Evolutionary conservation across 2,113 vertebrate species (phyloP).

Genomic region (Aegotheles bennettii): DNA sequence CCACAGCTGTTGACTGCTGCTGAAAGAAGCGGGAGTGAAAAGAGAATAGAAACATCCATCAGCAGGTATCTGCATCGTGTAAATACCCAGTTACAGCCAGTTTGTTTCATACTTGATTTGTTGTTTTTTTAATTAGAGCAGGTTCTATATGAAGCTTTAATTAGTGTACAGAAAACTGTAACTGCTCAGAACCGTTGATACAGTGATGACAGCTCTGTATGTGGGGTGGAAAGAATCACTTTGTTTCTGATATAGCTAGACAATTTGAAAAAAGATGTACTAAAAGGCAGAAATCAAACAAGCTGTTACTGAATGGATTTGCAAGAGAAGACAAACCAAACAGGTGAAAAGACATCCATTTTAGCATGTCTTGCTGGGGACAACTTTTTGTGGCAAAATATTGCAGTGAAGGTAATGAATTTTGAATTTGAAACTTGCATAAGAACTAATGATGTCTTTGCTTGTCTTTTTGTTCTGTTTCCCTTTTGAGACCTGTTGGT

Average conservation of each 20-base stretch:
- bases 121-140: not conserved
- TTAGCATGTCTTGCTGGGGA: not conserved
- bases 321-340: not conserved
- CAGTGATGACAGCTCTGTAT: not conserved
- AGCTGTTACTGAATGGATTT: not conserved
- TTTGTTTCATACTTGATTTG: not conserved
- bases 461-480: not conserved
- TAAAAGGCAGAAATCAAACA: not conserved
- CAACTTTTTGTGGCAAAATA: not conserved
- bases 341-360: not conserved
- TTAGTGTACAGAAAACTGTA: not conserved
- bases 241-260: not conserved
- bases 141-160: not conserved
- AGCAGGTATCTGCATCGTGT: not conserved
- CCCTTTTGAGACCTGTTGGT: not conserved
- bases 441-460: not conserved
- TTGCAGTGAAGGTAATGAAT: not conserved
- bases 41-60: not conserved
- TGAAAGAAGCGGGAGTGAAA: not conserved
- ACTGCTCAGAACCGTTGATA: not conserved
- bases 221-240: not conserved
- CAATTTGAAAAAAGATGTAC: not conserved
- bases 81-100: not conserved
- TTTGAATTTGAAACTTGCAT: not conserved
- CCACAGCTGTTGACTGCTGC: slow-evolving; percentile 4